Evolutionary conservation across 1,140 invertebrate genomes (phyloP).

Genomic region (Neodiprion fabricii): DNA sequence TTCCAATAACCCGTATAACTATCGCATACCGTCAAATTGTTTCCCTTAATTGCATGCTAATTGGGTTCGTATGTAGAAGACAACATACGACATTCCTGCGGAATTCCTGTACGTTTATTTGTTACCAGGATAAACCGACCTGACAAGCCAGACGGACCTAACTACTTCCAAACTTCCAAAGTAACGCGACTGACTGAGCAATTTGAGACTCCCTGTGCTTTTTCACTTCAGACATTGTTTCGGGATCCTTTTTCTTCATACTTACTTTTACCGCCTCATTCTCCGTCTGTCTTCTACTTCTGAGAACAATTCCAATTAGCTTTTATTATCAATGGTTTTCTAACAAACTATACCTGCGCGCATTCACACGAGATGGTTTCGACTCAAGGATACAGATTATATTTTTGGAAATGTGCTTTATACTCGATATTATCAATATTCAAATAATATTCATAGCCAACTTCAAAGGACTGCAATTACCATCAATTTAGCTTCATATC

Average conservation of each 20-base stretch:
- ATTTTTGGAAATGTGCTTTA: too few relatives aligned
- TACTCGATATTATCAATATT: too few relatives aligned
- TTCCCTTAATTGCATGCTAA: too few relatives aligned
- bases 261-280: neutral
- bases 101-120: neutral
- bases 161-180: neutral
- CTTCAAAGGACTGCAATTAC: too few relatives aligned
- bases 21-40: too few relatives aligned
- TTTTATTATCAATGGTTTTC: neutral
- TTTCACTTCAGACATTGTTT: neutral
- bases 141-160: neutral
- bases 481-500: too few relatives aligned
- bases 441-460: too few relatives aligned
- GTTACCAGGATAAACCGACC: neutral
- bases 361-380: too few relatives aligned
- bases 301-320: neutral
- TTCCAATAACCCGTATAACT: too few relatives aligned
- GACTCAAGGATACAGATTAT: too few relatives aligned
- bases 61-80: too few relatives aligned
- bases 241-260: neutral
- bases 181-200: neutral
- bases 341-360: neutral
- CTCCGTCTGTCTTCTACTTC: neutral
- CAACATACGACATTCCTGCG: neutral
- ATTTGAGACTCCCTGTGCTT: neutral